phyloP scores from a whole-genome alignment of 1,140 invertebrate genomes.

The Leguminivora glycinivorella region DNA sequence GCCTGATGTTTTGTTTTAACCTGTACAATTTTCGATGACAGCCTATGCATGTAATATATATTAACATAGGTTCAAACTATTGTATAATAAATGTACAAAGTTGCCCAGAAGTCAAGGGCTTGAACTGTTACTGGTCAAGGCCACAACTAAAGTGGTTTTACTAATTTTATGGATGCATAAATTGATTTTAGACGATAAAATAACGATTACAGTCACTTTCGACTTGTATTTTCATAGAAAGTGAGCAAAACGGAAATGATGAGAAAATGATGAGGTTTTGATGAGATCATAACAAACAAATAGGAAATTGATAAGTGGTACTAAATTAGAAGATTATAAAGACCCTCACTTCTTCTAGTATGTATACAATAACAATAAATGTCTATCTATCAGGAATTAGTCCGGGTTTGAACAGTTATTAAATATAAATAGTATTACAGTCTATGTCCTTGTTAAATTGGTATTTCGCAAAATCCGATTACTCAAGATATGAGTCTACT shows the following conservation, averaged over 20 bases:
- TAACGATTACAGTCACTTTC: neutral
- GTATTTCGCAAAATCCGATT: slow-evolving; percentile 37
- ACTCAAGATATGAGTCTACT: slow-evolving; percentile 41
- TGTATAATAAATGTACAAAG: neutral
- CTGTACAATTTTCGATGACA: neutral
- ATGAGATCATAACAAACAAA: slow-evolving; percentile 6
- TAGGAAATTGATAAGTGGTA: neutral
- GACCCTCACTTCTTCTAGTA: neutral
- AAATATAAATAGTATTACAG: slow-evolving; percentile 28
- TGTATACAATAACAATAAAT: neutral
- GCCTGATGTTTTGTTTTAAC: slow-evolving; percentile 31
- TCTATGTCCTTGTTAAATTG: slow-evolving; percentile 40
- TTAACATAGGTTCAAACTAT: neutral
- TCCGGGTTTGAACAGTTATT: neutral
- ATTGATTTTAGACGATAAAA: neutral
- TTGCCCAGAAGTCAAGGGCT: neutral
- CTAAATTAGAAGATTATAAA: neutral
- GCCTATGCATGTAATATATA: neutral
- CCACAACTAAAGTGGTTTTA: neutral
- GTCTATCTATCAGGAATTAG: neutral
- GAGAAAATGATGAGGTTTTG: neutral
- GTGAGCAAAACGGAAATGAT: neutral
- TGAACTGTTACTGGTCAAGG: neutral
- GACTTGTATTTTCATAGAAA: neutral
- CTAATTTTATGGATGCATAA: neutral